Conservation (phyloP, 1,140 invertebrate species). For the Drosophila tsacasi region DNA sequence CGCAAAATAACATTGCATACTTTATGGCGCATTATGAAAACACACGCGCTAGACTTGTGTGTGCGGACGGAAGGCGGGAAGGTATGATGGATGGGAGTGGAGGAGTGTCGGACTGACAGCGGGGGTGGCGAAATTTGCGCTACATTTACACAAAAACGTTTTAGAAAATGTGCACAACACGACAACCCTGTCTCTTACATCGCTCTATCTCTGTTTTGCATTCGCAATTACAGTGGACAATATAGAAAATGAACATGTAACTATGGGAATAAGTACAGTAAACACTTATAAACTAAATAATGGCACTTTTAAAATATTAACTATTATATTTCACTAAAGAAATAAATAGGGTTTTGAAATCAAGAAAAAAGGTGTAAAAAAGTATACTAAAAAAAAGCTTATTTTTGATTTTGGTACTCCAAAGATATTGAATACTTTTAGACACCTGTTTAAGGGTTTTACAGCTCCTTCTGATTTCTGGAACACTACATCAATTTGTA, state of each 20-base stretch:
- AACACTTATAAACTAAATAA: not conserved
- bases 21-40: slow-evolving; percentile 84
- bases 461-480: no score
- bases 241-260: not conserved
- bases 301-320: not conserved
- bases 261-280: not conserved
- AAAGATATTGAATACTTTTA: no score
- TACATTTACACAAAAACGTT: slow-evolving; percentile 81
- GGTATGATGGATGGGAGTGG: slow-evolving; percentile 1
- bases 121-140: slow-evolving; percentile 60
- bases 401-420: no score
- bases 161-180: slow-evolving; percentile 75
- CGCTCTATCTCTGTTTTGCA: slow-evolving; percentile 6
- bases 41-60: slow-evolving; percentile 64
- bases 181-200: slow-evolving; percentile 37
- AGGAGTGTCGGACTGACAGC: not conserved
- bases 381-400: not conserved
- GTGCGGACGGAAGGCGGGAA: slow-evolving; percentile 7
- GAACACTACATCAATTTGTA: not conserved
- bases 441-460: no score
- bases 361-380: not conserved
- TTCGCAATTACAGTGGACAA: slow-evolving; percentile 50
- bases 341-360: not conserved
- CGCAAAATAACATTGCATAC: slow-evolving; percentile 83
- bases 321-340: not conserved